Conservation (phyloP, 2,888 invertebrate species). For the Alloscopus bannaensis region DNA sequence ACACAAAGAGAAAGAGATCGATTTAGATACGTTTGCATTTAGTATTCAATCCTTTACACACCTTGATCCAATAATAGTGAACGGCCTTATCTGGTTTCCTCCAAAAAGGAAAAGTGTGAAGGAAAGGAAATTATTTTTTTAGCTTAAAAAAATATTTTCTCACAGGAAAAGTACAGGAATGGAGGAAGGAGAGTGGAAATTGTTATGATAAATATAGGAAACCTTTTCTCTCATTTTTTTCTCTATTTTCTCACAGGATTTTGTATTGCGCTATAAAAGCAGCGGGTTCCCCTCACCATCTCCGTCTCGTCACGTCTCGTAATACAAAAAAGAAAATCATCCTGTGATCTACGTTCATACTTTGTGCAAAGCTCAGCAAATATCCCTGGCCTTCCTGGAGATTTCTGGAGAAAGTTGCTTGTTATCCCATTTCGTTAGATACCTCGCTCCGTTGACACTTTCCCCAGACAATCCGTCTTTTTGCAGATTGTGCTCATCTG, state of each 20-base stretch:
- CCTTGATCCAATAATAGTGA: too few species aligned
- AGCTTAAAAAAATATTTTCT: not conserved
- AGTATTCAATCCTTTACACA: slow-evolving; percentile 14
- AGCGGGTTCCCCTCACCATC: not conserved
- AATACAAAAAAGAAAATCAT: not conserved
- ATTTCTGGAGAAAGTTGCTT: too few species aligned
- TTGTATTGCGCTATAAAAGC: not conserved
- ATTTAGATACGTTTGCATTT: slow-evolving; percentile 34
- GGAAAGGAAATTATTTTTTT: not conserved
- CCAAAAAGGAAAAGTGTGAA: not conserved
- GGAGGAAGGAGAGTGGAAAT: too few species aligned
- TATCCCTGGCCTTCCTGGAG: not conserved
- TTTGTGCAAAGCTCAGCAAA: not conserved
- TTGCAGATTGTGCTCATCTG: not conserved
- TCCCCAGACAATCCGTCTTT: not conserved
- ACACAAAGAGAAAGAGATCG: slow-evolving; percentile 8
- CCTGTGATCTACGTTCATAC: not conserved
- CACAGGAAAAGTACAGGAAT: not conserved
- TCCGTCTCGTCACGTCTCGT: not conserved
- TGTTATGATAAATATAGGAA: slow-evolving; percentile 19
- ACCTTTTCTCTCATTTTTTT: not conserved
- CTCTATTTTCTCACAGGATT: slow-evolving; percentile 7
- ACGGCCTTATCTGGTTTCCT: not conserved
- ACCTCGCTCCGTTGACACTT: not conserved
- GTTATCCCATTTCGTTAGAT: too few species aligned